Base-by-base conservation (phyloP, 2,797 vertebrate genomes). In the Vireo griseus region DNA sequence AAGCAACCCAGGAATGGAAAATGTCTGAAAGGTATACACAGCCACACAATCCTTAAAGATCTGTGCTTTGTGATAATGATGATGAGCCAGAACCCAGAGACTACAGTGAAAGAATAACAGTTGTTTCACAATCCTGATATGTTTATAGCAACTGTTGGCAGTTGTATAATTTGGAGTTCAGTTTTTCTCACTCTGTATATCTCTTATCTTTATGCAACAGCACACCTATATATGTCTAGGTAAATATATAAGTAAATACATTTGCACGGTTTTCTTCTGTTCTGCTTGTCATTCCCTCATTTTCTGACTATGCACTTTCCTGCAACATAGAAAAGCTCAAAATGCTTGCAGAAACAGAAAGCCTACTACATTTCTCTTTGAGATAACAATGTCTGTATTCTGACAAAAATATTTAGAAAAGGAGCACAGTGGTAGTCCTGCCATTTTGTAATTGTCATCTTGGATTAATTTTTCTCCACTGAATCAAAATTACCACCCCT, bases 361-460 rank as follows among this genome's bases (percentile, higher is more conserved):
- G 40, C 9, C 57, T 63, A 50, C 31, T 63, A 18, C 18, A 47
- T 63, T 73, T 57, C n/a, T 69, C 48, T 86, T 59, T 33, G 39
- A 67, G 57, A 45, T 55, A 90, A 79, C 51, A 73, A 67, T 21
- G 52, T 40, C 59, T 51, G 13, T 48, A 28, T 13, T 42, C 39
- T 57, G 75, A 80, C 33, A 94, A 31, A 89, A 91, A 66, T 83
- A 94, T 69, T 92, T 73, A 86, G 63, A 86, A 82, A 85, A 86
- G 48, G 22, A 88, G 67, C 29, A 78, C 40, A 77, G 28, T 24
- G 26, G 26, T 45, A 91, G 51, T 13, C 9, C 52, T 80, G 61
- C 74, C 61, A 80, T 80, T 80, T 86, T 86, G 21, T 66, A 61
- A 89, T 44, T 10, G 0, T 33, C 73, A 52, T 61, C 83, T 68